These are phyloP conservation scores for Boleophthalmus pectinirostris DNA, from an alignment of 2,113 vertebrate species.

Conservation along the genomic window DNA sequence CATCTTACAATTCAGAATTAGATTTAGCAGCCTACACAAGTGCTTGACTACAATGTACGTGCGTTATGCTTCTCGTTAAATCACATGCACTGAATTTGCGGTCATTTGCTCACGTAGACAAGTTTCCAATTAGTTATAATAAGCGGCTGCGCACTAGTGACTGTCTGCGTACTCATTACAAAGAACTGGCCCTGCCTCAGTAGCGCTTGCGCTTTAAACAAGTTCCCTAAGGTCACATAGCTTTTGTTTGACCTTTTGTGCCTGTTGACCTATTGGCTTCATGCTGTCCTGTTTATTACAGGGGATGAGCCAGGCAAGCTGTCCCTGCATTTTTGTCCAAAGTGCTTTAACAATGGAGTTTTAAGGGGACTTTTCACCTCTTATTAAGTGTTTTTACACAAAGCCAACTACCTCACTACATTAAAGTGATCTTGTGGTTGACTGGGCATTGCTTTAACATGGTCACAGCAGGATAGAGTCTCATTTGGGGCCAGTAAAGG, in stretches of 20 bases:
- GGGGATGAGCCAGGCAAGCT: not conserved
- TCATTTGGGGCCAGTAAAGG: not conserved
- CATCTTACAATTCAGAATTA: not conserved
- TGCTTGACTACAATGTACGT: not conserved
- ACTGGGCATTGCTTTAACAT: conserved; percentile 3
- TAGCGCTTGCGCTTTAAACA: not conserved
- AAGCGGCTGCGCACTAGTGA: not conserved
- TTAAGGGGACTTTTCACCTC: not conserved
- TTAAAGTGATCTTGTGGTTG: not conserved
- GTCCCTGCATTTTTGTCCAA: too few species aligned
- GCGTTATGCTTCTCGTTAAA: not conserved
- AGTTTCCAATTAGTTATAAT: conserved; percentile 3
- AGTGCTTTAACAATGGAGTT: not conserved
- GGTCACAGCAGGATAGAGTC: conserved; percentile 12
- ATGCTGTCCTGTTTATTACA: not conserved
- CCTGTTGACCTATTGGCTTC: conserved; percentile 11
- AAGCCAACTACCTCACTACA: not conserved
- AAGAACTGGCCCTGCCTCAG: not conserved
- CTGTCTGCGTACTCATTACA: not conserved
- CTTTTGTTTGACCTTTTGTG: conserved; percentile 14
- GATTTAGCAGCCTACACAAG: not conserved
- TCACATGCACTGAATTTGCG: conserved; percentile 54
- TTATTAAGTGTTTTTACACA: not conserved
- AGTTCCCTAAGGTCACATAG: not conserved
- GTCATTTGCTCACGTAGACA: not conserved